Percentiles rank a stretch among this genome's conserved stretches.
Conservation (phyloP, 2,888 invertebrate species). For the Amaurobius ferox region DNA sequence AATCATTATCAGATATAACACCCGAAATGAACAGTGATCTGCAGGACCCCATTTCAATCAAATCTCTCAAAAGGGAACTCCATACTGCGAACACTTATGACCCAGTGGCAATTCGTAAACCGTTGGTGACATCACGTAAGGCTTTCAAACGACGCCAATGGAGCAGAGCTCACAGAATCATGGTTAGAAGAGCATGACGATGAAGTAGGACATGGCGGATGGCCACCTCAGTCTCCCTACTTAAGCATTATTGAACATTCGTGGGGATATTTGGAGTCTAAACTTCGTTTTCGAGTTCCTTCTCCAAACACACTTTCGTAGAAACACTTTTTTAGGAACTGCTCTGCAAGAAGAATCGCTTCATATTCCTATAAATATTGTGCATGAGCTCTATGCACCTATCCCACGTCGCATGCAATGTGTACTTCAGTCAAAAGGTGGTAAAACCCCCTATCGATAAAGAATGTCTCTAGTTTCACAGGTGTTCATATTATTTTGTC, state of each 20-base stretch:
- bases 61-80: not conserved
- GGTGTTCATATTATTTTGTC: slow-evolving; percentile 4
- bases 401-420: slow-evolving; percentile 38
- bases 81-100: not conserved
- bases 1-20: not conserved
- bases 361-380: slow-evolving; percentile 40
- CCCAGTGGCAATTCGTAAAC: no score
- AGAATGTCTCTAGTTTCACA: not conserved
- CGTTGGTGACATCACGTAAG: not conserved
- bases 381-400: slow-evolving; percentile 40
- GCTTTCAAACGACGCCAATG: not conserved
- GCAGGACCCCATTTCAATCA: not conserved
- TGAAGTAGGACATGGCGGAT: not conserved
- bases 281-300: slow-evolving; percentile 14
- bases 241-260: slow-evolving; percentile 15
- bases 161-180: not conserved
- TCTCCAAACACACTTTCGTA: not conserved
- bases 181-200: not conserved
- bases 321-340: not conserved
- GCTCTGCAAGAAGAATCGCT: slow-evolving; percentile 27
- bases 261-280: slow-evolving; percentile 11
- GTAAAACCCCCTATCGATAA: not conserved
- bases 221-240: not conserved
- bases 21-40: not conserved
- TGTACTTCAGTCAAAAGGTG: slow-evolving; percentile 33